Evolutionary conservation across 2,888 invertebrate genomes (phyloP).

Genomic region (Chrysolina americana): DNA sequence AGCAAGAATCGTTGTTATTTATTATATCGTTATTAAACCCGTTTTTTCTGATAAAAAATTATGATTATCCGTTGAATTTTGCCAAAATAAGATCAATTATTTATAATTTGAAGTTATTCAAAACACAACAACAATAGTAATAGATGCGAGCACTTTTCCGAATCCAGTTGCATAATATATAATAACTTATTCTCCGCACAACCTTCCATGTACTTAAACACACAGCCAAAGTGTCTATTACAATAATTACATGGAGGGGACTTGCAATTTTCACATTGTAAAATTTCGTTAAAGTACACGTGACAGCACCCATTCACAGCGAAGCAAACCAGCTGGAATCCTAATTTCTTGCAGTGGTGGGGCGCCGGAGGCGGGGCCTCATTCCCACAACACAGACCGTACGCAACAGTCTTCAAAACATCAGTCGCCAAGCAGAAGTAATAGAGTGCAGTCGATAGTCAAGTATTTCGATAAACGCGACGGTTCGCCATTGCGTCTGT

Average conservation of each 20-base stretch:
- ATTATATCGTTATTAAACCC: no score
- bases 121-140: background rate
- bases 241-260: conserved; percentile 54
- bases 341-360: conserved; percentile 60
- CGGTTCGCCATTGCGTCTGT: conserved; percentile 43
- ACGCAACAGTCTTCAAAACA: conserved; percentile 58
- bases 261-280: conserved; percentile 63
- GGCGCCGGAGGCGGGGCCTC: conserved; percentile 64
- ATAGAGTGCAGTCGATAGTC: conserved; percentile 44
- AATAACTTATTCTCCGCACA: conserved; percentile 20
- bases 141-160: background rate
- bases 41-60: no score
- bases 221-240: conserved; percentile 42
- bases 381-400: conserved; percentile 62
- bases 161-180: background rate
- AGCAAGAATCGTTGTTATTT: no score
- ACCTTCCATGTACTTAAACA: conserved; percentile 24
- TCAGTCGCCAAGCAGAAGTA: conserved; percentile 55
- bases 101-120: background rate
- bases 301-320: conserved; percentile 65
- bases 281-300: conserved; percentile 62
- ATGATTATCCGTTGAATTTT: no score
- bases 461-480: conserved; percentile 30
- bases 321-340: conserved; percentile 61
- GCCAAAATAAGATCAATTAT: background rate